Evolutionary conservation across 2,888 invertebrate genomes (phyloP).

Genomic region (Trissolcus japonicus): DNA sequence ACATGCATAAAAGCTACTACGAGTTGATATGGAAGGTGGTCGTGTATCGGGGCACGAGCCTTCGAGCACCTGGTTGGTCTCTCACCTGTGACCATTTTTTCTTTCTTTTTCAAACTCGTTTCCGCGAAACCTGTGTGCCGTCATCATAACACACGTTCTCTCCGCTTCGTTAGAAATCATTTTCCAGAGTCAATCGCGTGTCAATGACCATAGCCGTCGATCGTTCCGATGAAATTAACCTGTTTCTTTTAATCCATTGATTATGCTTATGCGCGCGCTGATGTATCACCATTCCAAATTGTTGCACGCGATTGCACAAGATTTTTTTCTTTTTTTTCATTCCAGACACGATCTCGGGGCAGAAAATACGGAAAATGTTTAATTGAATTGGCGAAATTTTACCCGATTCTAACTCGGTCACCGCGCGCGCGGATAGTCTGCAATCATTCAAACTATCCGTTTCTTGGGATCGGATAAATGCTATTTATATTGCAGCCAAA

Average conservation of each 20-base stretch:
- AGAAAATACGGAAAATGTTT: not conserved
- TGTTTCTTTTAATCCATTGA: conserved; percentile 36
- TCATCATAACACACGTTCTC: conserved; percentile 60
- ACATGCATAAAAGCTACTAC: conserved; percentile 62
- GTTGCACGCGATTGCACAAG: conserved; percentile 34
- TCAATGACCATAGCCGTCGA: conserved; percentile 55
- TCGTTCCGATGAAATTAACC: conserved; percentile 54
- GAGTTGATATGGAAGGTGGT: conserved; percentile 64
- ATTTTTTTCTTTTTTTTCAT: conserved; percentile 14
- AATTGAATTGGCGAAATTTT: conserved; percentile 6
- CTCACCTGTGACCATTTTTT: conserved; percentile 56
- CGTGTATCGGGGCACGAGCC: conserved; percentile 59
- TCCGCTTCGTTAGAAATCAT: conserved; percentile 63
- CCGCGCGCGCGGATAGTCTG: not conserved
- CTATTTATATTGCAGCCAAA: no score
- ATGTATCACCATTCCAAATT: conserved; percentile 37
- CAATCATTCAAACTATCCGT: conserved; percentile 4
- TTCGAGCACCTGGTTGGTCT: conserved; percentile 54
- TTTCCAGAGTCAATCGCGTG: conserved; percentile 59
- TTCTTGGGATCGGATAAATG: not conserved
- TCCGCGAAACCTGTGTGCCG: conserved; percentile 58
- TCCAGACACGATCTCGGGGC: not conserved
- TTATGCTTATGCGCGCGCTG: conserved; percentile 38
- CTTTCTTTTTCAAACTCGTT: conserved; percentile 49
- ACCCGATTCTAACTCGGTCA: not conserved